Evolutionary conservation across 2,797 vertebrate species (phyloP).

Genomic region (Hippoglossus hippoglossus): DNA sequence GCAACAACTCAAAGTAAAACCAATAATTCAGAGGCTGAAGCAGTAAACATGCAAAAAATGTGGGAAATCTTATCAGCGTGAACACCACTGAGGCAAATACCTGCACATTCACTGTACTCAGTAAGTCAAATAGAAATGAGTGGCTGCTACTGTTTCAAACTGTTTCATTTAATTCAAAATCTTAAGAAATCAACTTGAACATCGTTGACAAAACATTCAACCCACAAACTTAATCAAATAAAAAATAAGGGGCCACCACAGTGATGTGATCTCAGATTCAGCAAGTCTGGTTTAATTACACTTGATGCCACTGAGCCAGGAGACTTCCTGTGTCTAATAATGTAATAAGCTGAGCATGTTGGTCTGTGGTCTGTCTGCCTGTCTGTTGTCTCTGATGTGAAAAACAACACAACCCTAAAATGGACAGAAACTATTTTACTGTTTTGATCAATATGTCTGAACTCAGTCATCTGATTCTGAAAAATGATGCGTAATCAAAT

Average conservation of each 20-base stretch:
- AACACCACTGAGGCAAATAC: background rate
- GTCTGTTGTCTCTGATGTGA: too few relatives aligned
- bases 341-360: slow-evolving; percentile 29
- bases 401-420: too few relatives aligned
- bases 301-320: slow-evolving; percentile 1
- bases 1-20: background rate
- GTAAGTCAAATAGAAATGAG: background rate
- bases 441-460: background rate
- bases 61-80: background rate
- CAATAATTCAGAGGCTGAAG: background rate
- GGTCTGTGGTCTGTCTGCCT: slow-evolving; percentile 5
- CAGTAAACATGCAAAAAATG: background rate
- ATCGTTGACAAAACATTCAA: background rate
- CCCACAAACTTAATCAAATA: slow-evolving; percentile 14
- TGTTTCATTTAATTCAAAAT: background rate
- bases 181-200: background rate
- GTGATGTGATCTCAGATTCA: slow-evolving; percentile 23
- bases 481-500: background rate
- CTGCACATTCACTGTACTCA: background rate
- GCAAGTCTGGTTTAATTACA: slow-evolving; percentile 42
- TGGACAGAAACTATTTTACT: too few relatives aligned
- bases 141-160: too few relatives aligned
- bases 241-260: background rate
- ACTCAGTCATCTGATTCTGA: background rate
- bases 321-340: slow-evolving; percentile 18